Conservation (phyloP, 2,113 vertebrate species). For the Cheirogaleus medius region DNA sequence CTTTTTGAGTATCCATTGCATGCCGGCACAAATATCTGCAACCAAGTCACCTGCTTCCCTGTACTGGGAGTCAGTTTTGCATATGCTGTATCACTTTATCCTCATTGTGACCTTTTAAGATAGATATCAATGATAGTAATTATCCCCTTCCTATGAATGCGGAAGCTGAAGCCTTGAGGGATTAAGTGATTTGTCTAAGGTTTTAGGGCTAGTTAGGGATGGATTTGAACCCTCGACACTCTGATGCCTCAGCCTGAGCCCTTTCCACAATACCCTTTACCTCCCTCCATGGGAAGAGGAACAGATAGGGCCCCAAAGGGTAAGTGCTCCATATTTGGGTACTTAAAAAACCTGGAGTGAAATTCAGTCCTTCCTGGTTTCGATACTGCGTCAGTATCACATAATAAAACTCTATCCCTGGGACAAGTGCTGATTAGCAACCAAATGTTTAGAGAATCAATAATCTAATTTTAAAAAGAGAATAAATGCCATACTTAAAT, state of each 20-base stretch:
- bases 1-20: not conserved
- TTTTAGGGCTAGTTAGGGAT: not conserved
- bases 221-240: not conserved
- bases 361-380: not conserved
- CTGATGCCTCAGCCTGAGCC: not conserved
- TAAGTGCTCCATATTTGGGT: not conserved
- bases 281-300: not conserved
- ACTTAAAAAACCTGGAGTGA: not conserved
- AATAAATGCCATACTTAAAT: not conserved
- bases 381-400: not conserved
- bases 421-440: not conserved
- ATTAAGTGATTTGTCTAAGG: not conserved
- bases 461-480: slow-evolving; percentile 55
- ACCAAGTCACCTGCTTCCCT: not conserved
- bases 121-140: not conserved
- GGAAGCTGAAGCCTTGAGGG: not conserved
- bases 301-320: not conserved
- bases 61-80: not conserved
- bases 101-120: not conserved
- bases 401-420: not conserved
- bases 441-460: slow-evolving; percentile 28
- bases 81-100: not conserved
- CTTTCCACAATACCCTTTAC: not conserved
- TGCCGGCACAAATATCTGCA: not conserved
- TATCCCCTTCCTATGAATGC: not conserved